Evolutionary conservation across 2,888 invertebrate genomes (phyloP), one percentile per base, ranked within the genome.

Genomic region (Hololepta plana): DNA sequence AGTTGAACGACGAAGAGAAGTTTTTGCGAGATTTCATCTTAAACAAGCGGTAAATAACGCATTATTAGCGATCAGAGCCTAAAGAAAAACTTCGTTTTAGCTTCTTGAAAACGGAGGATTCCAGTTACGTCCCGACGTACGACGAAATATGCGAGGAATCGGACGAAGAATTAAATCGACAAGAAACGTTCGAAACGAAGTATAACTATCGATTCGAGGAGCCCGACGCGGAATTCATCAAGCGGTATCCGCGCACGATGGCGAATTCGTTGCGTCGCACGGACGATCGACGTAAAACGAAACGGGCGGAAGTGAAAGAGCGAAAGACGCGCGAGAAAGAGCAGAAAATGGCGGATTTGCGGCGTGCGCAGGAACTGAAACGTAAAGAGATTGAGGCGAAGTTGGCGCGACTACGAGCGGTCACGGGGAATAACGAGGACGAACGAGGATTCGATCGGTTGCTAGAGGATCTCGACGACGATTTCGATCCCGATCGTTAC

Each of bases 161-260:
- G 13, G 61, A 60, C 35, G 60, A 62, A 7, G 60, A 61, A 12
- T 59, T 75, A 1, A 74, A 80, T 40, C 69, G 76, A 45, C 85
- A 87, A 52, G 84, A 81, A 35, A 71, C 79, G 51, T 96, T 91
- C 57, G 95, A 96, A 47, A 67, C 81, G 23, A 91, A 93, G 37
- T 96, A 79, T 53, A 95, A 96, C 60, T 93, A 90, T 52, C 67
- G 96, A 34, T 96, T 79, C 52, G 93, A 98, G 53, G 93, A 96
- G 6, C 95, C 91, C 0, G 93, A 95, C 52, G 69, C 76, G 24
- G 87, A 91, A 39, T 91, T 79, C 54, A 64, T 84, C 10, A 88
- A 90, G 58, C 67, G 84, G 6, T 95, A 81, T 60, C 96, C 96
- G 0, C 70, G 96, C 35, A 85, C 81, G 0, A 69, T 96, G 49